Conservation (phyloP, 2,888 invertebrate species). For the Altica lythri region DNA sequence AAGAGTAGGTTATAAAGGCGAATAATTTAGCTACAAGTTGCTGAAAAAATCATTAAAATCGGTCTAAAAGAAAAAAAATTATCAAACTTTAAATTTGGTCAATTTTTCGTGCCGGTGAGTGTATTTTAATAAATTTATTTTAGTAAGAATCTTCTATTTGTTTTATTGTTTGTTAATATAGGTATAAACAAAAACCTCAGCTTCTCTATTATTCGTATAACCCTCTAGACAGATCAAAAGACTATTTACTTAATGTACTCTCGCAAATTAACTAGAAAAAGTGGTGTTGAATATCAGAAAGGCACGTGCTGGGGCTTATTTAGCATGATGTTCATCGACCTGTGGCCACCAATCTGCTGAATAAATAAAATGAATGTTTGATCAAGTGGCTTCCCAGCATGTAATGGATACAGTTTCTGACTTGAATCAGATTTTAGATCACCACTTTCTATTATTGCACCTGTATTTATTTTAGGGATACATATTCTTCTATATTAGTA, state of each 20-base stretch:
- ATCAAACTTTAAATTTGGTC: too few species aligned
- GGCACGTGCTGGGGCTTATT: slow-evolving; percentile 46
- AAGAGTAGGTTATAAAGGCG: too few species aligned
- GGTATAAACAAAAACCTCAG: too few species aligned
- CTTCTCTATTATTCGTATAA: too few species aligned
- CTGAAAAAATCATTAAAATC: too few species aligned
- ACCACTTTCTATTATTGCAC: slow-evolving; percentile 32
- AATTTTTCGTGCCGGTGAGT: too few species aligned
- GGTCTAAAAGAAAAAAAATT: too few species aligned
- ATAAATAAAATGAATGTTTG: slow-evolving; percentile 45
- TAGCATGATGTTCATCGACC: slow-evolving; percentile 8
- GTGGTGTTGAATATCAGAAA: slow-evolving; percentile 50
- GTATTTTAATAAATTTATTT: too few species aligned
- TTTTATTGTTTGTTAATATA: too few species aligned
- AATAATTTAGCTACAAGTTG: too few species aligned
- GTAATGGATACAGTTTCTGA: slow-evolving; percentile 27
- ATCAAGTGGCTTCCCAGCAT: slow-evolving; percentile 41
- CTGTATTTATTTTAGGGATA: slow-evolving; percentile 39
- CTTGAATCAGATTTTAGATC: slow-evolving; percentile 26
- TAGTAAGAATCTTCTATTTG: too few species aligned
- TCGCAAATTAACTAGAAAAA: slow-evolving; percentile 21
- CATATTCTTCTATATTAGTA: too few species aligned
- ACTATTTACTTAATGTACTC: slow-evolving; percentile 16
- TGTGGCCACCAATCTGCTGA: slow-evolving; percentile 33
- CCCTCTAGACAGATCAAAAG: slow-evolving; percentile 18